phyloP scores from a whole-genome alignment of 2,113 vertebrate species.

The human (Homo sapiens) region GRCh38 chr7:23686001-23686500 shows the following conservation, averaged over 20 bases:
- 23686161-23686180: not conserved
- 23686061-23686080: slow-evolving; percentile 34
- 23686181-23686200: not conserved
- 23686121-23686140: slow-evolving; percentile 2
- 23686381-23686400: too few relatives aligned
- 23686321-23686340: too few relatives aligned
- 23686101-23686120: not conserved
- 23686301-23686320: too few relatives aligned
- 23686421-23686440: too few relatives aligned
- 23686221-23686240: not conserved
- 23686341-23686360: too few relatives aligned
- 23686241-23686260: not conserved
- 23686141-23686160: not conserved
- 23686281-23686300: too few relatives aligned
- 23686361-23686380: too few relatives aligned
- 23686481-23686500: too few relatives aligned
- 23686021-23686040: slow-evolving; percentile 67
- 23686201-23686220: not conserved
- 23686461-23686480: too few relatives aligned
- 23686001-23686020: slow-evolving; percentile 35
- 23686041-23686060: slow-evolving; percentile 31
- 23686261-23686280: too few relatives aligned
- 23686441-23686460: too few relatives aligned
- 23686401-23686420: too few relatives aligned
- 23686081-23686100: not conserved